Conservation (phyloP, 2,113 vertebrate species). For the Eonycteris spelaea region DNA sequence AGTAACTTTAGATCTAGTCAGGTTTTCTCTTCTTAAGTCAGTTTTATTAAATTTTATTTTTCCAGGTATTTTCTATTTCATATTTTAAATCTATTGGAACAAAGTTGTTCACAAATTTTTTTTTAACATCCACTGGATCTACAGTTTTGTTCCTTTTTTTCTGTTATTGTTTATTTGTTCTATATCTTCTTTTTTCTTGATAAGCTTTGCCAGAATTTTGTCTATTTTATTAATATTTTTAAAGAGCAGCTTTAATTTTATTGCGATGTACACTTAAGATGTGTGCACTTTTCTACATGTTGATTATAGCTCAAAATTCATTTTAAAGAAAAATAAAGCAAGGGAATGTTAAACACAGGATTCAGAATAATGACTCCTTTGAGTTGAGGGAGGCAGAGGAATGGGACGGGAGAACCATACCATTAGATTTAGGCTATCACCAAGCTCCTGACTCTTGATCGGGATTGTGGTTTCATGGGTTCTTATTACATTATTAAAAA, state of each 20-base stretch:
- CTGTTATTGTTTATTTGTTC: background rate
- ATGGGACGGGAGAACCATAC: too few species aligned
- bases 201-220: background rate
- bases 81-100: background rate
- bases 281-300: background rate
- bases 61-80: background rate
- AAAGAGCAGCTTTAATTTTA: background rate
- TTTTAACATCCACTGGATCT: background rate
- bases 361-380: background rate
- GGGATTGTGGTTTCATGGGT: background rate
- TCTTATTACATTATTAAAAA: background rate
- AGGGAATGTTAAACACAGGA: background rate
- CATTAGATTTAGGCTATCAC: background rate
- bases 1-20: background rate
- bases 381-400: background rate
- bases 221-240: background rate
- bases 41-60: background rate
- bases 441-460: background rate
- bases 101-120: background rate
- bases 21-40: background rate
- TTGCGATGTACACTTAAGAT: background rate
- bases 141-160: background rate
- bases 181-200: background rate
- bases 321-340: background rate
- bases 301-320: background rate